Percentiles rank a stretch among this genome's conserved stretches.
These are phyloP conservation scores for Psix sp. DNA, from an alignment of 1,140 invertebrate genomes.

Conservation along the genomic window DNA sequence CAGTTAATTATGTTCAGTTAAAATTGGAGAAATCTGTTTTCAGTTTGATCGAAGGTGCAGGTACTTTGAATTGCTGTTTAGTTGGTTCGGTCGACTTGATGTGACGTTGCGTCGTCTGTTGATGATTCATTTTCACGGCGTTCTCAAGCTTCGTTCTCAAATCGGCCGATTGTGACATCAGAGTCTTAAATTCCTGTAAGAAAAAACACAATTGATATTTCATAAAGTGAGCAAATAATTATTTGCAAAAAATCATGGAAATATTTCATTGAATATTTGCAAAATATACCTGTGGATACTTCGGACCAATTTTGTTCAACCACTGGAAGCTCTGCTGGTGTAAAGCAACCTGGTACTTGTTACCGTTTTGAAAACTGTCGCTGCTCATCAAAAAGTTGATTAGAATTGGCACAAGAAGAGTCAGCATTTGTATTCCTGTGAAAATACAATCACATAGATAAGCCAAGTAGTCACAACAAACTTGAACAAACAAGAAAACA, in stretches of 20 bases:
- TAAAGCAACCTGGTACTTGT: constrained; percentile 82
- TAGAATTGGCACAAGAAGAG: constrained; percentile 90
- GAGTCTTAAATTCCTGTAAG: constrained; percentile 90
- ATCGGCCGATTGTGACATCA: constrained; percentile 89
- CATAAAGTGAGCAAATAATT: too few relatives aligned
- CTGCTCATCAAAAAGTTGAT: constrained; percentile 89
- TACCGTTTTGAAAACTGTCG: constrained; percentile 79
- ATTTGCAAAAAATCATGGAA: too few relatives aligned
- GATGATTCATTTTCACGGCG: constrained; percentile 88
- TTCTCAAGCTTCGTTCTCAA: constrained; percentile 89
- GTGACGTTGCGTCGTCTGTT: constrained; percentile 73
- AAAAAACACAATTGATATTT: constrained; percentile 1
- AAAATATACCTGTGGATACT: constrained; percentile 86
- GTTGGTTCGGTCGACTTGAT: constrained; percentile 73
- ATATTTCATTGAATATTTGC: too few relatives aligned
- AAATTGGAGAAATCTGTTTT: constrained; percentile 98
- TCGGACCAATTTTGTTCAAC: constrained; percentile 93
- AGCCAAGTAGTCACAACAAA: neutral
- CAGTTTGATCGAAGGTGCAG: constrained; percentile 88
- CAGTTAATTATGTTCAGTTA: constrained; percentile 72
- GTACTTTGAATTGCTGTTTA: constrained; percentile 79
- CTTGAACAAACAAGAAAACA: neutral
- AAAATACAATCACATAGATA: constrained; percentile 3
- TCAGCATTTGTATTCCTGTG: constrained; percentile 91
- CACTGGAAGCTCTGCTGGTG: constrained; percentile 92